These are phyloP conservation scores for Marasmarcha lunaedactyla DNA, from an alignment of 2,888 invertebrate genomes.

Conservation along the genomic window DNA sequence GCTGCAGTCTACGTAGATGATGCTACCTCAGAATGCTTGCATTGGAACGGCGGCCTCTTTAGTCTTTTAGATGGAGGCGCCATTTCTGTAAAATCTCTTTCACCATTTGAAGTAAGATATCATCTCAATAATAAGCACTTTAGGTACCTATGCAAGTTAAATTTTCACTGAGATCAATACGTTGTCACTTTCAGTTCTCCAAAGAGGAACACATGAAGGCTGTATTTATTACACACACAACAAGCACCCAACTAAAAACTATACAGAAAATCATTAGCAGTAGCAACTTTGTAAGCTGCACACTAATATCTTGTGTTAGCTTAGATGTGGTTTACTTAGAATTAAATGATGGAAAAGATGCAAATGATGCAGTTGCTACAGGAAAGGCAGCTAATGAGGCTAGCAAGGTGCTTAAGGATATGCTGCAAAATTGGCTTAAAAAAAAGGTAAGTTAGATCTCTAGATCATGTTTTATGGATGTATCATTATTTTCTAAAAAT, in stretches of 20 bases:
- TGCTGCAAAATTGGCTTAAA: constrained; percentile 66
- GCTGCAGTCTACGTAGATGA: constrained; percentile 76
- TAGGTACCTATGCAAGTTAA: not conserved
- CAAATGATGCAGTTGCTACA: constrained; percentile 36
- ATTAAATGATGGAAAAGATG: constrained; percentile 43
- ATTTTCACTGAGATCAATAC: not conserved
- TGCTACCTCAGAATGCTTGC: constrained; percentile 73
- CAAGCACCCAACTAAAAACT: constrained; percentile 63
- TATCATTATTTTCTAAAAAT: no score
- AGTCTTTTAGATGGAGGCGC: constrained; percentile 72
- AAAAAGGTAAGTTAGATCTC: constrained; percentile 58
- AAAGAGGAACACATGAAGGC: constrained; percentile 46
- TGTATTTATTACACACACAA: constrained; percentile 70
- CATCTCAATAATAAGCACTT: not conserved
- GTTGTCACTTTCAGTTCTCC: constrained; percentile 29
- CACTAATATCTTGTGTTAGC: constrained; percentile 70
- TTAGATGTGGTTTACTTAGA: constrained; percentile 65
- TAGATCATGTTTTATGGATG: constrained; percentile 5
- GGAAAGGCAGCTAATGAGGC: constrained; percentile 40
- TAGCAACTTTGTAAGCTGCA: constrained; percentile 73
- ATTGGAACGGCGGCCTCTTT: constrained; percentile 77
- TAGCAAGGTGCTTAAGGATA: constrained; percentile 38
- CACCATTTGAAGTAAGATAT: constrained; percentile 73
- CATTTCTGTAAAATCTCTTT: constrained; percentile 72
- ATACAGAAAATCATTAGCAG: constrained; percentile 71